Percentiles rank a stretch among this genome's conserved stretches.
These are phyloP conservation scores for Apamea crenata DNA, from an alignment of 2,888 invertebrate species.

Conservation along the genomic window DNA sequence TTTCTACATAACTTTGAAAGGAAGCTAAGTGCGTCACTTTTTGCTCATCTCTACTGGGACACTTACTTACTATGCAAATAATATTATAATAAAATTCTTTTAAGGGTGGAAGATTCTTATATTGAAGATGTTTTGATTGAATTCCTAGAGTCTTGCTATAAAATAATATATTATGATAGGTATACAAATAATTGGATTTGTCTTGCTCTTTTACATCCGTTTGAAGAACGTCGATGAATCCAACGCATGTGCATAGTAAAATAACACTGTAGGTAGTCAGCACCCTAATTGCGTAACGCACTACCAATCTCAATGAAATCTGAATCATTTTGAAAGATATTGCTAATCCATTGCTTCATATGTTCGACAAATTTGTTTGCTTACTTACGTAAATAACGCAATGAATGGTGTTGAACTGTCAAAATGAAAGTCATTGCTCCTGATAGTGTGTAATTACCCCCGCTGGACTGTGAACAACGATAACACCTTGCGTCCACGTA, in stretches of 20 bases:
- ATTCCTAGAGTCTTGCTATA: not conserved
- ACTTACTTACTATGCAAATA: conserved; percentile 59
- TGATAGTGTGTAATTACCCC: no score
- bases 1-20: not conserved
- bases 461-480: not conserved
- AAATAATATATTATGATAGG: not conserved
- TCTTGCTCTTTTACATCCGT: not conserved
- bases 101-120: conserved; percentile 6
- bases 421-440: no score
- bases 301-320: no score
- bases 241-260: not conserved
- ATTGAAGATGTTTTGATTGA: not conserved
- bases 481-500: not conserved
- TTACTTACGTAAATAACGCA: no score
- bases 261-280: not conserved
- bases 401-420: no score
- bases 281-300: no score
- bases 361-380: no score
- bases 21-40: conserved; percentile 41
- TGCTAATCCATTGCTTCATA: no score
- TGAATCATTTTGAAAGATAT: no score
- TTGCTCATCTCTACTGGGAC: conserved; percentile 27
- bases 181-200: not conserved
- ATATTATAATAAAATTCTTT: conserved; percentile 35
- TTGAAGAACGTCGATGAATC: not conserved